A percentile compares a stretch with the other conserved stretches of the same genome.
Evolutionary conservation across 23 tunicate species (phyloP).

Genomic region (Styela clava): DNA sequence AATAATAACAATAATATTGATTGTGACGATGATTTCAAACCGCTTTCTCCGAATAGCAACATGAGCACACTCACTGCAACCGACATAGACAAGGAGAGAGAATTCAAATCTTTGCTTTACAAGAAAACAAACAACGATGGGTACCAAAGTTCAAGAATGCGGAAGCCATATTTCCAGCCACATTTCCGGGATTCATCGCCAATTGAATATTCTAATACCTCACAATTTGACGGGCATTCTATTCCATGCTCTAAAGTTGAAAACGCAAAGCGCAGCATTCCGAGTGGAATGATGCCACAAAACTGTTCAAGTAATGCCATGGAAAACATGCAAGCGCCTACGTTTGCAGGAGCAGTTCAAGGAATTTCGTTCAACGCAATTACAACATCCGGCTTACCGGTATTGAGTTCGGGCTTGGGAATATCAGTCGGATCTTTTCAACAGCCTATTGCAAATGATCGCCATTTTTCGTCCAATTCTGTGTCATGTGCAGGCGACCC

Average conservation of each 20-base stretch:
- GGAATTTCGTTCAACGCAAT: background rate
- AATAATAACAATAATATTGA: background rate
- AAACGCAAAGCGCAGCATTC: background rate
- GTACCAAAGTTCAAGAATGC: background rate
- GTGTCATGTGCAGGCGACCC: background rate
- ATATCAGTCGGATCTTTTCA: background rate
- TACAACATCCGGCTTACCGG: background rate
- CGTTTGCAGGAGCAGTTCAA: background rate
- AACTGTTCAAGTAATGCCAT: background rate
- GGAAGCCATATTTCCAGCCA: background rate
- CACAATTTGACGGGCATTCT: background rate
- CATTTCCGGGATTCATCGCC: background rate
- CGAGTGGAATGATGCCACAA: background rate
- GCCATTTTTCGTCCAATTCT: background rate
- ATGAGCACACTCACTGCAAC: constrained; percentile 24
- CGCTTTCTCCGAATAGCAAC: background rate
- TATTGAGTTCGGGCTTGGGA: background rate
- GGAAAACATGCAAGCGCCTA: background rate
- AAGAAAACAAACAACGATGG: background rate
- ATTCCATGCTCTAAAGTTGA: background rate
- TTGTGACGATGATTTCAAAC: constrained; percentile 6
- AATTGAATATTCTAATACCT: background rate
- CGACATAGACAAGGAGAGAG: constrained; percentile 54
- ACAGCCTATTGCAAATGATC: background rate
- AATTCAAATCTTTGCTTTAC: constrained; percentile 57